A percentile compares a stretch with the other conserved stretches of the same genome.
These are phyloP conservation scores for Neodiprion lecontei DNA, from an alignment of 1,140 invertebrate species.

Conservation along the genomic window DNA sequence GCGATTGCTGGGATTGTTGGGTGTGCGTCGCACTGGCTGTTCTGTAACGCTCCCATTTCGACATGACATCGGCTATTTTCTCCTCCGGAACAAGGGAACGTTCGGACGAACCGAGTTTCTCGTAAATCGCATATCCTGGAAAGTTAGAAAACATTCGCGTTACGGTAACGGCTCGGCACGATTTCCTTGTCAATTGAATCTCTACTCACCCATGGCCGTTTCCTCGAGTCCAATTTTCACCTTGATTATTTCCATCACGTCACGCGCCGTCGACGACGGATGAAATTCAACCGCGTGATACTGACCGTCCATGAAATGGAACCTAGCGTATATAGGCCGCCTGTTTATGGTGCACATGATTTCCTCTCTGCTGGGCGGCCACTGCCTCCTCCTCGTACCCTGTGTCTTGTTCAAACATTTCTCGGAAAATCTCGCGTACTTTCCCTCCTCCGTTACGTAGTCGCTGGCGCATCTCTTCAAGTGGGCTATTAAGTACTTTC, in stretches of 20 bases:
- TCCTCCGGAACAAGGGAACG: conserved; percentile 83
- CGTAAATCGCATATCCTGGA: conserved; percentile 79
- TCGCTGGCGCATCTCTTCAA: conserved; percentile 88
- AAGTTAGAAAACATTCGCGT: conserved; percentile 15
- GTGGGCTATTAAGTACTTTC: conserved; percentile 91
- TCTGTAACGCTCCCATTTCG: conserved; percentile 91
- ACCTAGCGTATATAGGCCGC: conserved; percentile 87
- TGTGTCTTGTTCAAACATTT: conserved; percentile 88
- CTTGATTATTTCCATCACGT: conserved; percentile 89
- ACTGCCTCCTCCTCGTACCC: conserved; percentile 85
- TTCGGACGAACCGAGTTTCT: conserved; percentile 82
- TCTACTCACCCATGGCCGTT: conserved; percentile 71
- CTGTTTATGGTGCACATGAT: conserved; percentile 92
- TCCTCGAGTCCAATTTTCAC: conserved; percentile 90
- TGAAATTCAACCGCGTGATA: conserved; percentile 95
- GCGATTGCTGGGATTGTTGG: conserved; percentile 52
- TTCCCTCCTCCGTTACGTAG: conserved; percentile 90
- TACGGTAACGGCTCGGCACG: background rate
- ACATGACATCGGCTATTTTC: conserved; percentile 92
- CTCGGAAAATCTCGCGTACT: conserved; percentile 92
- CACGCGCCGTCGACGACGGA: conserved; percentile 89
- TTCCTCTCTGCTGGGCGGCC: conserved; percentile 93
- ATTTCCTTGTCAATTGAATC: too few relatives aligned
- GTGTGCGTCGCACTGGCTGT: conserved; percentile 65
- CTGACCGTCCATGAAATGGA: conserved; percentile 94